Evolutionary conservation across 1,140 invertebrate species (phyloP).

Genomic region (Coelopa frigida): DNA sequence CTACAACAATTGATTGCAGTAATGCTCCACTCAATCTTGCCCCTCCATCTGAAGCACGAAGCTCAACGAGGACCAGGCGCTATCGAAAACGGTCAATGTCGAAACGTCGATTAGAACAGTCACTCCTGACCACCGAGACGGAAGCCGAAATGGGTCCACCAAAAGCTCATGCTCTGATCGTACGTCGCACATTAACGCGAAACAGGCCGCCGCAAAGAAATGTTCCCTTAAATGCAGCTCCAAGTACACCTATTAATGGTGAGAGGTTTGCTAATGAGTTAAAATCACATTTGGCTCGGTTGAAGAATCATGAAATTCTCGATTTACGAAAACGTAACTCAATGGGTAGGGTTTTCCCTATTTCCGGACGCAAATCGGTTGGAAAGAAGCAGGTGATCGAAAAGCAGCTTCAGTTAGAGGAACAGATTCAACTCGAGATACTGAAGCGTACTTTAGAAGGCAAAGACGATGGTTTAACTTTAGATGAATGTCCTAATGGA

Average conservation of each 20-base stretch:
- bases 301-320: constrained; percentile 33
- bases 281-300: constrained; percentile 15
- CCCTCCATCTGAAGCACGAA: background rate
- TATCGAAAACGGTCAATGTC: constrained; percentile 13
- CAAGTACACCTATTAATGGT: constrained; percentile 29
- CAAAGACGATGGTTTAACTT: background rate
- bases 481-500: background rate
- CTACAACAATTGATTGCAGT: background rate
- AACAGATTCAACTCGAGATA: constrained; percentile 25
- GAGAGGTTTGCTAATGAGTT: constrained; percentile 28
- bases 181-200: constrained; percentile 5
- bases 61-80: background rate
- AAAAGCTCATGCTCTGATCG: constrained; percentile 17
- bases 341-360: constrained; percentile 11
- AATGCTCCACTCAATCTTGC: constrained; percentile 24
- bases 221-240: constrained; percentile 27
- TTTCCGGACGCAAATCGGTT: constrained; percentile 15
- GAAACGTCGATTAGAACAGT: background rate
- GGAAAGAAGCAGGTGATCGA: constrained; percentile 9
- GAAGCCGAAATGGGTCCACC: constrained; percentile 3
- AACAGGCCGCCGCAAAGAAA: constrained; percentile 4
- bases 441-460: constrained; percentile 17
- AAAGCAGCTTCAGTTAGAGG: constrained; percentile 14
- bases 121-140: constrained; percentile 7
- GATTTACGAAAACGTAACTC: constrained; percentile 37